A percentile compares a stretch with the other conserved stretches of the same genome.
Conservation (phyloP, 2,888 invertebrate species). For the Eristalis intricaria region DNA sequence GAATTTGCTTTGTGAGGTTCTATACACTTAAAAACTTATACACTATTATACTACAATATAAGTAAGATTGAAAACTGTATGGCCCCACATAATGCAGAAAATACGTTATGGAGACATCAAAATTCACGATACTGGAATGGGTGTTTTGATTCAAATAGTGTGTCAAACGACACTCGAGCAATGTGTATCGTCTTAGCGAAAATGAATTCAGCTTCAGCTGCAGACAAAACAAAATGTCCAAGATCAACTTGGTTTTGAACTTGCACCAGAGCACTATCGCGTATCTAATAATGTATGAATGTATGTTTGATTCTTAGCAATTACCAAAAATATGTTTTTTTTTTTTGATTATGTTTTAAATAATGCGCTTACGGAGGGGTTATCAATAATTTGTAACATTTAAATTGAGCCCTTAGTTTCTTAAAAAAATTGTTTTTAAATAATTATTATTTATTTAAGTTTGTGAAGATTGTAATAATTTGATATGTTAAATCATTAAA, state of each 20-base stretch:
- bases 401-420: constrained; percentile 75
- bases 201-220: background rate
- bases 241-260: background rate
- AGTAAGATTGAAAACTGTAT: constrained; percentile 71
- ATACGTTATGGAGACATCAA: constrained; percentile 72
- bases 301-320: background rate
- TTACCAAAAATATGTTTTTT: background rate
- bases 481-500: constrained; percentile 29
- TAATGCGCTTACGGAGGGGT: constrained; percentile 28
- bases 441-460: constrained; percentile 19
- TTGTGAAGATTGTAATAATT: constrained; percentile 34
- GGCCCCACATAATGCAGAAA: constrained; percentile 72
- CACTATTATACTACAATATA: constrained; percentile 47
- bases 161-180: constrained; percentile 8
- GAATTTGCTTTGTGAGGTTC: constrained; percentile 1
- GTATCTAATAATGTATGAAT: background rate
- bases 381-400: constrained; percentile 71
- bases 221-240: background rate
- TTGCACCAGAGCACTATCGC: background rate
- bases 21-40: constrained; percentile 39
- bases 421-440: constrained; percentile 44
- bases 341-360: background rate
- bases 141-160: constrained; percentile 50
- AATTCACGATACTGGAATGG: constrained; percentile 62
- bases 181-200: background rate